A percentile compares a stretch with the other conserved stretches of the same genome.
phyloP scores from a whole-genome alignment of 2,797 vertebrate genomes.

The Psittacula echo region DNA sequence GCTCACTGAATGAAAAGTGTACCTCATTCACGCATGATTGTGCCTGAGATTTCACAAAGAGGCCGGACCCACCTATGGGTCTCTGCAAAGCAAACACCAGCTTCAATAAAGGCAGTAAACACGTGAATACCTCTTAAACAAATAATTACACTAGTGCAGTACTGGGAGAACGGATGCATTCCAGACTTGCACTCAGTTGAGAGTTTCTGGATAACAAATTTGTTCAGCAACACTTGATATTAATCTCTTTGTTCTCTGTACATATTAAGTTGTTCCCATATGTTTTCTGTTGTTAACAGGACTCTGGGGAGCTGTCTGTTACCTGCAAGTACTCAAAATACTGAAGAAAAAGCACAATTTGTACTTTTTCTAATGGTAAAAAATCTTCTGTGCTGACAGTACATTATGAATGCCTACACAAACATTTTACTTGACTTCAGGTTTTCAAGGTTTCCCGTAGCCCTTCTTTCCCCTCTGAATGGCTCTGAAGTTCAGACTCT shows the following conservation, averaged over 20 bases:
- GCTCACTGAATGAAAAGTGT: neutral
- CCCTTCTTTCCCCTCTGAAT: neutral
- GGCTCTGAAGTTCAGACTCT: neutral
- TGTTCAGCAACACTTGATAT: slow-evolving; percentile 26
- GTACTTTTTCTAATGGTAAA: neutral
- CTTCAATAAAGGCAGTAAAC: slow-evolving; percentile 23
- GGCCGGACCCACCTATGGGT: neutral
- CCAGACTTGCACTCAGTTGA: neutral
- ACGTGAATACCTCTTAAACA: slow-evolving; percentile 9
- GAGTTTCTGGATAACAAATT: slow-evolving; percentile 26
- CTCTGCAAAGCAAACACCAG: slow-evolving; percentile 41
- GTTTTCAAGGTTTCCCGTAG: neutral
- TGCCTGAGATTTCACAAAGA: neutral
- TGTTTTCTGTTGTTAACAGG: neutral
- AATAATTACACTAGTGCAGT: neutral
- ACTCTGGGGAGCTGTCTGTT: neutral
- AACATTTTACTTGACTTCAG: neutral
- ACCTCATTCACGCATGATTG: neutral
- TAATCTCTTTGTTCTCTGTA: slow-evolving; percentile 19
- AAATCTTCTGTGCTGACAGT: neutral
- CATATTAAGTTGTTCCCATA: neutral
- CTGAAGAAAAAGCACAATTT: neutral
- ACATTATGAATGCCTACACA: neutral
- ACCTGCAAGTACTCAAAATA: neutral
- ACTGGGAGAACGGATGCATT: slow-evolving; percentile 16